Base-by-base conservation (phyloP, 35 echinoderm and acorn worm genomes). In the Amphiura filiformis region DNA sequence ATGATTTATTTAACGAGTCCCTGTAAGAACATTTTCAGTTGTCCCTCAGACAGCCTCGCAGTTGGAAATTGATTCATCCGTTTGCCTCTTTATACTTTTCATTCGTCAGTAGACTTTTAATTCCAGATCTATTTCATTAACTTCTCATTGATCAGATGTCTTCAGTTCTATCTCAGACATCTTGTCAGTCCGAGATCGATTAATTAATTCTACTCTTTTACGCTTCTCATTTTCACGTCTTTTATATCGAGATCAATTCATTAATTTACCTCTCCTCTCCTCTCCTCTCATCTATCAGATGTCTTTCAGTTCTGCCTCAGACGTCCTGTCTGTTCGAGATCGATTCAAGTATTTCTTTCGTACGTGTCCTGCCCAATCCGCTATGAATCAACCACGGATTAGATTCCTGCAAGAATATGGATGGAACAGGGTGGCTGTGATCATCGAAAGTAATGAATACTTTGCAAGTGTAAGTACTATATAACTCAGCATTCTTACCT, bases 121-220 rank as follows among this genome's bases (percentile, higher is more conserved):
- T n/a, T n/a, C n/a, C n/a, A n/a, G n/a, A n/a, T n/a, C n/a, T n/a
- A n/a, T n/a, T n/a, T n/a, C n/a, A n/a, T n/a, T n/a, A n/a, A n/a
- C n/a, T n/a, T n/a, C n/a, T n/a, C 41, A 0, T 39, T 82, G 1
- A 31, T 32, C 34, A 85, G 83, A 64, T 85, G 44, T 85, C 83
- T 56, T 23, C 0, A 85, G 83, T 56, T 85, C 83, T 14, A 34
- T 56, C 36, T 91, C 89, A 14, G 89, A 91, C 44, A 75, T 76
- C 5, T 56, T 91, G 41, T 91, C 89, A 0, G 41, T 78, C 42
- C 18, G 44, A 37, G 89, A 80, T 17, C 65, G 82, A 17, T 91
- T 84, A 84, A 39, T 14, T 91, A 91, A 32, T 91, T 91, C 82
- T 91, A n/a, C n/a, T n/a, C n/a, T n/a, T n/a, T n/a, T n/a, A n/a